Base-by-base conservation (phyloP, 37 sponge, comb jelly and placozoan species). In the Chondrilla cf. caribensis region DNA sequence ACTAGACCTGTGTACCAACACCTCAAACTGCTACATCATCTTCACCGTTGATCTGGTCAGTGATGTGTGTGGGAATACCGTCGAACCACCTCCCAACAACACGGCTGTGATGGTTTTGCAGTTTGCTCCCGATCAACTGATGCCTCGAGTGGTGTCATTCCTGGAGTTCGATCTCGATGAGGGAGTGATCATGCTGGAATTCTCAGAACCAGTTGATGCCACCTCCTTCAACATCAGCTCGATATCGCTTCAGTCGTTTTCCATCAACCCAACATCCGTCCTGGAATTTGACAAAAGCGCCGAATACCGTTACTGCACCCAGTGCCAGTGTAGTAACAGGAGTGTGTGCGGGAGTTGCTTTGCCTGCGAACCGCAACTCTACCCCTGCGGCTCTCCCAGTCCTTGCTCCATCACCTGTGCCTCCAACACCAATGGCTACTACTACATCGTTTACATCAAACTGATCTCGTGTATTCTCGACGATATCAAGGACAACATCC, bases 191-290 rank as follows among this genome's bases (percentile, higher is more conserved):
- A 86, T 87, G 2, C 76, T 96, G 40, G 82, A 58, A 33, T 96
- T 96, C 77, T 81, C 89, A 70, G 97, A 96, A 40, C 90, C 97
- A 43, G 83, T 96, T 18, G 38, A 82, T 4, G 78, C 44, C 21
- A 40, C 71, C 22, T 68, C 86, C 17, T 24, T 88, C 42, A 58
- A 59, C n/a, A 3, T 86, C 15, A 59, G 15, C 65, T 58, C 42
- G 6, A 80, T 89, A 24, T 83, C 91, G 1, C 65, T 87, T 19
- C 81, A 85, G 25, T 82, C 86, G 8, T 59, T 85, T 26, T 7
- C 6, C 7, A 7, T 62, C 64, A 62, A 28, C 29, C 64, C 64
- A n/a, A 47, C 51, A 6, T 47, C 51, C 51, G 51, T 14, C 6
- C 9, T 47, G 51, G 51, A 47, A 47, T 14, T 47, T 47, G 11